Evolutionary conservation across 2,113 vertebrate species (phyloP), one percentile per base, ranked within the genome.

Genomic region (Dendropsophus ebraccatus): DNA sequence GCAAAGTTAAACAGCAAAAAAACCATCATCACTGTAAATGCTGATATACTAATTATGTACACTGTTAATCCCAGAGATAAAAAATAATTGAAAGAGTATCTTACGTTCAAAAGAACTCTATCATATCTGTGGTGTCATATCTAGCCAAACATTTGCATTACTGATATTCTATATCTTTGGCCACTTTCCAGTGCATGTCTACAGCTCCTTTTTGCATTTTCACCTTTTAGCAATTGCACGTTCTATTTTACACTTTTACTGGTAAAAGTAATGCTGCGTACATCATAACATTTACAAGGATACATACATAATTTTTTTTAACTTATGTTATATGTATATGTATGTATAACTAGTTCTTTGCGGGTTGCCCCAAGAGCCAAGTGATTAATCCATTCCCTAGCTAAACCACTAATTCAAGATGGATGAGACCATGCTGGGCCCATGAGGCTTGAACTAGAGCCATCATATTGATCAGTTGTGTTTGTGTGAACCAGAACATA

Each of bases 1-100:
- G 32, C 1, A 79, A n/a, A 37, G 2, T 37, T 5, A 37, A 14
- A 21, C 4, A 37, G 32, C 9, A 35, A 32, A 17, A 23, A 19
- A 35, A 30, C 2, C 1, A 30, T 67, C n/a, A 13, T 4, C 10
- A 35, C 17, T 12, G 50, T 32, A 7, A 28, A 56, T 9, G 32
- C 52, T 23, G 16, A 10, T 78, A 10, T 78, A 56, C 32, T 14
- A 5, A 5, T 35, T 37, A 35, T 60, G 7, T 79, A 37, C 35
- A 79, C 23, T 79, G 2, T 19, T 79, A 60, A 79, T 58, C 76
- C 23, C 35, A 12, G 11, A 58, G 76, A 58, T 79, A 56, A 60
- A 58, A 10, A 49, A 17, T 8, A 47, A 28, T 37, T 1, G 35
- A 2, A 30, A 25, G 7, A 30, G 1, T 58, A 78, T 54, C 9